Percentiles rank a stretch among this genome's conserved stretches.
Conservation (phyloP, 2,888 invertebrate species). For the Drosophila dives region DNA sequence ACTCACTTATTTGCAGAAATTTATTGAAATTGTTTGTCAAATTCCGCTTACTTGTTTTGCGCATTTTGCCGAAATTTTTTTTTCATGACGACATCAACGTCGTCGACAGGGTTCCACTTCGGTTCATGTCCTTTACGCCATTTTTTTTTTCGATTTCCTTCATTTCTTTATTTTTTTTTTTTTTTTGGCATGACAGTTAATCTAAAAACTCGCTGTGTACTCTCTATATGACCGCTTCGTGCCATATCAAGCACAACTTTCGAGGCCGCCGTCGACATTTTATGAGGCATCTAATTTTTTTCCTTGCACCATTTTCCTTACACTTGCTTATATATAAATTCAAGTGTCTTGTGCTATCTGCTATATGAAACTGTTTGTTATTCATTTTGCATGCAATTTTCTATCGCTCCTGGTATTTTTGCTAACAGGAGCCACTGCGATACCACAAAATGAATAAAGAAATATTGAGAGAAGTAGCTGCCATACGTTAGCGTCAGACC, state of each 20-base stretch:
- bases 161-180: slow-evolving; percentile 14
- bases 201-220: slow-evolving; percentile 61
- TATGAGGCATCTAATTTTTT: slow-evolving; percentile 42
- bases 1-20: slow-evolving; percentile 76
- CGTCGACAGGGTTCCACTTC: slow-evolving; percentile 66
- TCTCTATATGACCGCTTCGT: slow-evolving; percentile 59
- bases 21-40: slow-evolving; percentile 81
- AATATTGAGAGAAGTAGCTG: slow-evolving; percentile 29
- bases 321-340: slow-evolving; percentile 14
- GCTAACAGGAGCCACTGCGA: slow-evolving; percentile 12
- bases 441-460: slow-evolving; percentile 17
- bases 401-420: slow-evolving; percentile 1
- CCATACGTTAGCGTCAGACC: slow-evolving; percentile 19
- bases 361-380: slow-evolving; percentile 46
- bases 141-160: slow-evolving; percentile 41
- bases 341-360: slow-evolving; percentile 28
- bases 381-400: slow-evolving; percentile 72
- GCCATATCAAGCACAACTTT: slow-evolving; percentile 68
- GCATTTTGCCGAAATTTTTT: slow-evolving; percentile 60
- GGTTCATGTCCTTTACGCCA: slow-evolving; percentile 61
- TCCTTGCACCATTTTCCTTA: slow-evolving; percentile 22
- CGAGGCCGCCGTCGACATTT: slow-evolving; percentile 26
- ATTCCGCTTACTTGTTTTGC: slow-evolving; percentile 79
- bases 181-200: slow-evolving; percentile 62
- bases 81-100: slow-evolving; percentile 25